Evolutionary conservation across 2,888 invertebrate species (phyloP), one percentile per base, ranked within the genome.

Genomic region (Agriotes lineatus): DNA sequence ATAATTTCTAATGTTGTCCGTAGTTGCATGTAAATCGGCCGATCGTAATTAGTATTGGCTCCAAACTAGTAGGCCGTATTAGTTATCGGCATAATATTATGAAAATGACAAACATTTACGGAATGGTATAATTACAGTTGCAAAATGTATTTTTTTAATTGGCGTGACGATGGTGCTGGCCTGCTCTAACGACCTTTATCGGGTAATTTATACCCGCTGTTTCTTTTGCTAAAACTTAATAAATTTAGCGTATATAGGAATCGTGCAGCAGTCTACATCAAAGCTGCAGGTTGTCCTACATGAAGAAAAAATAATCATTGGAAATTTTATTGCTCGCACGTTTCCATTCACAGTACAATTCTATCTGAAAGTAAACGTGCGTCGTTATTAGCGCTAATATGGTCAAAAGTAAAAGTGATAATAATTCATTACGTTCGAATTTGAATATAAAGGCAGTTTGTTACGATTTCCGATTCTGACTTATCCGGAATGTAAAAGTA

Each of bases 341-440:
- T 22, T 50, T 35, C 30, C 50, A 61, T 35, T 61, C 25, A 30
- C 25, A 52, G 35, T 57, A 44, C 63, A 62, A 54, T 22, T 22
- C 42, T 9, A 62, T 25, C 30, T 62, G 63, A 57, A 64, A 44
- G 63, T 57, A 35, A 42, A 44, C 22, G 30, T 57, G 33, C 22
- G 56, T 56, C 54, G 42, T 62, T 64, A 64, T 64, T 64, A 64
- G 44, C 19, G 30, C 68, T 48, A 68, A 62, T 67, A 67, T 62
- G 67, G 67, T 30, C 25, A 67, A 39, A 45, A 62, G 67, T 67
- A 67, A 67, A 67, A 67, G 67, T 67, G 61, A 30, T 33, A 42
- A 67, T 56, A 67, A 60, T 48, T 66, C 58, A 59, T 14, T 59
- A 16, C n/a, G 14, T 48, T 39, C 18, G 9, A 39, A 7, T 57